Percentiles rank a stretch among this genome's conserved stretches.
These are phyloP conservation scores for Acronicta alni DNA, from an alignment of 2,888 invertebrate genomes.

Conservation along the genomic window DNA sequence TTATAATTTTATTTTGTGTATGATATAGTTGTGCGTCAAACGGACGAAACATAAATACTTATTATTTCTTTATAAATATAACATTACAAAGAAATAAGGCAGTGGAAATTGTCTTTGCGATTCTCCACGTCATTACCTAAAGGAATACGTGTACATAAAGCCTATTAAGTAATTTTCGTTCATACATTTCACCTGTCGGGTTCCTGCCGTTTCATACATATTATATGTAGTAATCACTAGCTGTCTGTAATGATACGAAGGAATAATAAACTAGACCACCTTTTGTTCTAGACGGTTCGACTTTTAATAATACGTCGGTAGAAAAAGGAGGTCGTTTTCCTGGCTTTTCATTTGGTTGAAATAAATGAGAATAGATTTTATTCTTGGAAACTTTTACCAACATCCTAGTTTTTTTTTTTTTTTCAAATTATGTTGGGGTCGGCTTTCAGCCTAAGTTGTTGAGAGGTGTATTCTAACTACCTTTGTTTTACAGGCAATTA, in stretches of 20 bases:
- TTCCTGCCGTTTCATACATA: conserved; percentile 22
- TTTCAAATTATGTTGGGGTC: too few species aligned
- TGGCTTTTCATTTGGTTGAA: background rate
- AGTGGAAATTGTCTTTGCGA: too few species aligned
- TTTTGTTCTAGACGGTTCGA: conserved; percentile 36
- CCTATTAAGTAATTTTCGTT: conserved; percentile 36
- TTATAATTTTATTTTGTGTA: too few species aligned
- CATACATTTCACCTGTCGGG: conserved; percentile 20
- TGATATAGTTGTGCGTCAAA: too few species aligned
- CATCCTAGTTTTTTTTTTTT: too few species aligned
- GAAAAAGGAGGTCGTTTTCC: conserved; percentile 11
- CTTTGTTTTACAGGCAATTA: too few species aligned
- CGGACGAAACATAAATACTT: too few species aligned
- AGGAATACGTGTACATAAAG: conserved; percentile 5
- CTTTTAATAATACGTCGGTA: conserved; percentile 13
- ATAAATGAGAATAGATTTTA: background rate
- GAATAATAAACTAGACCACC: conserved; percentile 32
- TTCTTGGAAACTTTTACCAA: background rate
- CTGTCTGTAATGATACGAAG: conserved; percentile 19
- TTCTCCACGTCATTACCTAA: conserved; percentile 13
- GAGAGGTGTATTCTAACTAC: too few species aligned
- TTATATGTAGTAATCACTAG: conserved; percentile 37
- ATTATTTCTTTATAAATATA: too few species aligned
- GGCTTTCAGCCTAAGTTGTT: too few species aligned
- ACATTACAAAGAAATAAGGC: background rate